A percentile compares a stretch with the other conserved stretches of the same genome.
Conservation (phyloP, 2,113 vertebrate species). For the Suncus etruscus region DNA sequence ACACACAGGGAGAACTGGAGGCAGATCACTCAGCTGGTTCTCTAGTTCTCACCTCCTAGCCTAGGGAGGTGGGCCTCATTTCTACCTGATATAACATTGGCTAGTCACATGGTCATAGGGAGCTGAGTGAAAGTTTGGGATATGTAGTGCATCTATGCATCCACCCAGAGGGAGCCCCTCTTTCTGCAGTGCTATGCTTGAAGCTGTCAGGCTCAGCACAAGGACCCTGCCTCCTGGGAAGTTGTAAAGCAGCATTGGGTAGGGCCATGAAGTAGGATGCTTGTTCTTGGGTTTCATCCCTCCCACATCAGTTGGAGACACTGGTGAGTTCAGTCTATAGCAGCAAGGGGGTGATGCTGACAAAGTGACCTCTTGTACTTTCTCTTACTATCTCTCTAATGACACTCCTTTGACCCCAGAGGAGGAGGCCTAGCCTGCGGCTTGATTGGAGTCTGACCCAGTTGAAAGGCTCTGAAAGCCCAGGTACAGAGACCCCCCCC, state of each 20-base stretch:
- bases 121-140: not conserved
- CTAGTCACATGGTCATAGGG: not conserved
- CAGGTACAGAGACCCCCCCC: not conserved
- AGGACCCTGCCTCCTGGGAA: not conserved
- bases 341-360: not conserved
- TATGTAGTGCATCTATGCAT: not conserved
- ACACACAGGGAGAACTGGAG: too few relatives aligned
- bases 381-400: not conserved
- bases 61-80: too few relatives aligned
- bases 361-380: not conserved
- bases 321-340: not conserved
- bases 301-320: not conserved
- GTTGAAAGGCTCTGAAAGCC: not conserved
- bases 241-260: not conserved
- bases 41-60: too few relatives aligned
- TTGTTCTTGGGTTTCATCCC: not conserved
- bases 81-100: too few relatives aligned
- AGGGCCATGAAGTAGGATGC: not conserved
- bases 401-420: not conserved
- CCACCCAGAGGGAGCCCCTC: accelerated
- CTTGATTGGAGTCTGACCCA: not conserved
- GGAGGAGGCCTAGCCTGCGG: not conserved
- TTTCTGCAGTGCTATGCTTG: not conserved
- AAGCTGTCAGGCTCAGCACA: not conserved
- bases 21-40: not conserved